phyloP scores from a whole-genome alignment of 2,888 invertebrate species.

The Autographa gamma region DNA sequence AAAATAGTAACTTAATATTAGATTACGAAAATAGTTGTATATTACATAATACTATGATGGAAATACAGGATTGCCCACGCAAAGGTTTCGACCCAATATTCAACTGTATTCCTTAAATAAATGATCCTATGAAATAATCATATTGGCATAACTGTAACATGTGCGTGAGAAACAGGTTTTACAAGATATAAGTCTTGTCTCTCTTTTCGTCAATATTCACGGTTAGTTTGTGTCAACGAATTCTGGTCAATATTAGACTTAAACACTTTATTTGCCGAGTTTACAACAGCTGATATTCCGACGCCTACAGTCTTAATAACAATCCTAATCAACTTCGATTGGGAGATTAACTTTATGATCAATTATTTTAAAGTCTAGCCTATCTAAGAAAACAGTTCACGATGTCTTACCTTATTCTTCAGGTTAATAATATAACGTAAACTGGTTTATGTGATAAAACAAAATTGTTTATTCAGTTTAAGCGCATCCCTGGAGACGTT shows the following conservation, averaged over 20 bases:
- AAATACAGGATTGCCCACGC: slow-evolving; percentile 15
- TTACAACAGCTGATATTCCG: background rate
- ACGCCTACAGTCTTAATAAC: background rate
- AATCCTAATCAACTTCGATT: background rate
- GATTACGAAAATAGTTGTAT: slow-evolving; percentile 31
- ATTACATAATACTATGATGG: slow-evolving; percentile 18
- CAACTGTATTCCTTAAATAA: background rate
- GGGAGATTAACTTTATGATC: too few species aligned
- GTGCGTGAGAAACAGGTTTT: background rate
- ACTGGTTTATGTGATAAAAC: slow-evolving; percentile 26
- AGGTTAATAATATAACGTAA: slow-evolving; percentile 12
- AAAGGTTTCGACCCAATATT: slow-evolving; percentile 1
- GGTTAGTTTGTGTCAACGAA: background rate
- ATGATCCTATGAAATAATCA: background rate
- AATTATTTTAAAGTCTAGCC: too few species aligned
- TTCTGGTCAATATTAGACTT: background rate
- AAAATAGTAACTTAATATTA: slow-evolving; percentile 38
- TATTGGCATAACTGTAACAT: background rate
- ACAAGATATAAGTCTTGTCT: background rate
- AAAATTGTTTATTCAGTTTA: slow-evolving; percentile 32
- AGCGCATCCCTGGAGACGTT: slow-evolving; percentile 28
- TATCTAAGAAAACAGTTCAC: too few species aligned
- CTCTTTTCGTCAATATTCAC: background rate
- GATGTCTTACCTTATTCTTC: background rate
- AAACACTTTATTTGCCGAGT: background rate